Base-by-base conservation (phyloP, 2,797 vertebrate species). In the Sphaeramia orbicularis region DNA sequence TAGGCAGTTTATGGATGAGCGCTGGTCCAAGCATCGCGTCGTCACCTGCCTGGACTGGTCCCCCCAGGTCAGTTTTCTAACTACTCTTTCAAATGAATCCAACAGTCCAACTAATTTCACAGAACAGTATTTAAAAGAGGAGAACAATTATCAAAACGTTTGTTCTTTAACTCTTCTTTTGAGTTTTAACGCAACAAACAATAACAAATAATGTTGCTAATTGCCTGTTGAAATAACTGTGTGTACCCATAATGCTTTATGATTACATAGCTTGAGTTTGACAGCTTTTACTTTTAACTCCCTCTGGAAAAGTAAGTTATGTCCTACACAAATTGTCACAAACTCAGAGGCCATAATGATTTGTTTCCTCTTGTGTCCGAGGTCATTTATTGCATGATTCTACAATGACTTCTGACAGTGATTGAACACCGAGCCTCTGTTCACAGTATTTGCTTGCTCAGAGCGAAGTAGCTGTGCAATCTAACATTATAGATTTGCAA, bases 31-130 rank as follows among this genome's bases (percentile, higher is more conserved):
- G 84, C 97, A 99, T 90, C 96, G 98, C 41, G 97, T 99, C 53
- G 97, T 99, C 91, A 99, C 97, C 86, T 99, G 97, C 78, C 92
- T 99, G 90, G 98, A 99, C 88, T 99, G 97, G 98, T 99, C 97
- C 38, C 95, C 92, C 73, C 97, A 99, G 98, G 98, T 99, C 35
- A 15, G 52, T 61, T 14, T 47, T 40, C 35, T 50, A 44, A 18
- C 15, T 24, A 12, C 15, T 37, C 9, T 37, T 45, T 49, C 18
- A n/a, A 24, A 61, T 57, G n/a, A 40, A 74, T 60, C 55, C 36
- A 53, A 7, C 14, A 37, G 21, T 24, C 40, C 4, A 54, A 55
- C 32, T 59, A 10, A 19, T 47, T 56, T 76, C 12, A 18, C 11
- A 35, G 16, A 19, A 4, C n/a, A 13, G 4, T 10, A 36, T 15